A percentile compares a stretch with the other conserved stretches of the same genome.
Conservation (phyloP, 2,797 vertebrate genomes). For the Rhynchotus rufescens region DNA sequence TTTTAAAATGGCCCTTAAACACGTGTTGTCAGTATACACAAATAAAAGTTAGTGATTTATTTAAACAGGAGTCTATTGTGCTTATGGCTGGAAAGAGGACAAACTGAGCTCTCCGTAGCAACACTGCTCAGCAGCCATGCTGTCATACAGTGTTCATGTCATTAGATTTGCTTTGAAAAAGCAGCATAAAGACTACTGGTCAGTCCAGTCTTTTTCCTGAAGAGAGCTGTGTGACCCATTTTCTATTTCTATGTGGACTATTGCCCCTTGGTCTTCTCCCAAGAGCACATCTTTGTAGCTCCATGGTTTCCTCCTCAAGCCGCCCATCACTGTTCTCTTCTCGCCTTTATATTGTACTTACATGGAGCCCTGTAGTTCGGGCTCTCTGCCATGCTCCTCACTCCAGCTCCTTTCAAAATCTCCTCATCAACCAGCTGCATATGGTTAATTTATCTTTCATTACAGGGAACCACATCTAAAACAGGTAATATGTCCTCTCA, state of each 20-base stretch:
- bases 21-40: neutral
- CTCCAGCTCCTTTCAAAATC: neutral
- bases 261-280: neutral
- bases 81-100: neutral
- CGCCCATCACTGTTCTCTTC: neutral
- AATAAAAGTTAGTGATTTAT: neutral
- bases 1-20: neutral
- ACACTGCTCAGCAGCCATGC: rapidly evolving
- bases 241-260: neutral
- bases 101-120: neutral
- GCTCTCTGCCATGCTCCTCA: rapidly evolving
- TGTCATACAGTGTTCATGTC: neutral
- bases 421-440: neutral
- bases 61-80: neutral
- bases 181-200: neutral
- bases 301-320: neutral
- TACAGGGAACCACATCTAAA: neutral
- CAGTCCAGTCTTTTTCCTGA: neutral
- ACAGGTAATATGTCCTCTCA: neutral
- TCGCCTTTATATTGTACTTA: neutral
- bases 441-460: neutral
- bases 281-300: neutral
- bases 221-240: neutral
- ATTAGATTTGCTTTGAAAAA: neutral
- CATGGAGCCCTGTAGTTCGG: neutral